Conservation (phyloP, 2,888 invertebrate genomes). For the Athrips mouffetella region DNA sequence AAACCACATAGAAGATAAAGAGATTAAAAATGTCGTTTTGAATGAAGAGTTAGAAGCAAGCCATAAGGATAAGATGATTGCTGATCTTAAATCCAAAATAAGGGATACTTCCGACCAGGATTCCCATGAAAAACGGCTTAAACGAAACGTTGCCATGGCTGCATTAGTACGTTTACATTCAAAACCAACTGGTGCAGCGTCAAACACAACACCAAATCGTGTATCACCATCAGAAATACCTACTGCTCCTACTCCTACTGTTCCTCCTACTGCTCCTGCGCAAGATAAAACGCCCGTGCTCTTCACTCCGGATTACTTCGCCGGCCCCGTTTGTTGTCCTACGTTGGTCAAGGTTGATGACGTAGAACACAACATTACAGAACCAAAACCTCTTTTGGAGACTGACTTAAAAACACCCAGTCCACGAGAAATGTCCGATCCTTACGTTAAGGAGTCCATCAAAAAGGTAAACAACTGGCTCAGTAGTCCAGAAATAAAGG, state of each 20-base stretch:
- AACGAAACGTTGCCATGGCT: conserved; percentile 53
- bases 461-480: conserved; percentile 45
- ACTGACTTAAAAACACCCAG: neutral
- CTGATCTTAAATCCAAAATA: conserved; percentile 41
- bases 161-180: conserved; percentile 45
- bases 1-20: neutral
- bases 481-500: conserved; percentile 23
- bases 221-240: neutral
- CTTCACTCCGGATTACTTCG: conserved; percentile 12
- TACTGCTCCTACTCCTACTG: neutral
- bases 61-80: conserved; percentile 25
- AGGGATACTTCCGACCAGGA: conserved; percentile 32
- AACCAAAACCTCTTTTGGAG: neutral
- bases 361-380: neutral
- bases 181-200: neutral
- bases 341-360: neutral
- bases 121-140: conserved; percentile 34
- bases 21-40: neutral
- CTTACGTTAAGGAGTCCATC: conserved; percentile 34
- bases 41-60: conserved; percentile 15
- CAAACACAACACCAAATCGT: neutral
- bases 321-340: neutral
- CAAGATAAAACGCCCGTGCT: neutral
- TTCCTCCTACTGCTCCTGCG: neutral
- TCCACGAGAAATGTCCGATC: conserved; percentile 19